A percentile compares a stretch with the other conserved stretches of the same genome.
These are phyloP conservation scores for Spermophilus dauricus DNA, from an alignment of 2,113 vertebrate genomes.

Conservation along the genomic window DNA sequence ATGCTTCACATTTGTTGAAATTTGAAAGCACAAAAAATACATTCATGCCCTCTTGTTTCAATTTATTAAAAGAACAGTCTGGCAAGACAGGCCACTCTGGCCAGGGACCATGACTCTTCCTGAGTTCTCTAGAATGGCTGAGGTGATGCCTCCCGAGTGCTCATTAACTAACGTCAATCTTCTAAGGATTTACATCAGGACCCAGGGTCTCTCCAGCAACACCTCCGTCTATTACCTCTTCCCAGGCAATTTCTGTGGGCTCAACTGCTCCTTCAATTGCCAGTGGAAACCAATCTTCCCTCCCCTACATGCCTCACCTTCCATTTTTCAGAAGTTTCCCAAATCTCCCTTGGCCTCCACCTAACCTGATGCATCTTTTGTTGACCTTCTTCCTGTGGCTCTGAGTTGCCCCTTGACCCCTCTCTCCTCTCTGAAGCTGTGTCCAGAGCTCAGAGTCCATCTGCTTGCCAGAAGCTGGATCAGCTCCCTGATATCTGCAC, in stretches of 20 bases:
- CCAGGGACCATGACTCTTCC: background rate
- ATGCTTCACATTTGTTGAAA: background rate
- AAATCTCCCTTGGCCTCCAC: background rate
- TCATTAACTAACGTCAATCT: background rate
- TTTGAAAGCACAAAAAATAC: background rate
- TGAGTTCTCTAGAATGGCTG: background rate
- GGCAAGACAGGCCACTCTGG: background rate
- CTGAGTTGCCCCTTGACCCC: background rate
- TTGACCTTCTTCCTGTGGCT: background rate
- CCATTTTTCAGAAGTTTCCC: background rate
- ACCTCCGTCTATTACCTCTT: background rate
- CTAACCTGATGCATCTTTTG: background rate
- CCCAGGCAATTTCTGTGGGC: background rate
- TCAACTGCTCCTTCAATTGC: background rate
- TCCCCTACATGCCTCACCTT: background rate
- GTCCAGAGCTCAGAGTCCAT: background rate
- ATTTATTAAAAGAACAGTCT: background rate
- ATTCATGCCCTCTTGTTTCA: background rate
- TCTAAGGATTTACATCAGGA: background rate
- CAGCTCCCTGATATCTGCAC: background rate
- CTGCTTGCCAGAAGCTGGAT: fast-evolving
- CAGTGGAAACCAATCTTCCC: background rate
- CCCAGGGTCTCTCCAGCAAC: fast-evolving
- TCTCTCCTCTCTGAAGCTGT: background rate
- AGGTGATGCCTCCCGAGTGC: background rate